Percentiles rank a stretch among this genome's conserved stretches.
Evolutionary conservation across 2,888 invertebrate species (phyloP).

Genomic region (Coronaproctus castanopsis): DNA sequence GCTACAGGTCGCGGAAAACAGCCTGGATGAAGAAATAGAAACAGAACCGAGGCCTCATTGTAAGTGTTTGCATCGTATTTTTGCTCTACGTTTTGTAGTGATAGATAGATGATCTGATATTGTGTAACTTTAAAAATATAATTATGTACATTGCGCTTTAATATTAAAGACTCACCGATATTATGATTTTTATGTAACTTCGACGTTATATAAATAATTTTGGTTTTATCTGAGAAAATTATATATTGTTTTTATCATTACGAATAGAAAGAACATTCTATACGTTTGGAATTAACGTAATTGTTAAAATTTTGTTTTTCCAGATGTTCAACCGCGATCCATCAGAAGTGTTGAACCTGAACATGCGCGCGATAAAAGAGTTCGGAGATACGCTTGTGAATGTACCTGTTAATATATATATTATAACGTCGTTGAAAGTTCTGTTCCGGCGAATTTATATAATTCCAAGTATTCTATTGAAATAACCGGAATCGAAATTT

Average conservation of each 20-base stretch:
- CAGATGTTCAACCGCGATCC: slow-evolving; percentile 65
- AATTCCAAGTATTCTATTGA: too few species aligned
- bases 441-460: too few species aligned
- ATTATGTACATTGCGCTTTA: too few species aligned
- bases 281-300: not conserved
- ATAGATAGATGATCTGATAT: too few species aligned
- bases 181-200: too few species aligned
- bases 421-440: not conserved
- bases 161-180: too few species aligned
- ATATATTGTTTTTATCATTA: too few species aligned
- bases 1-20: slow-evolving; percentile 26
- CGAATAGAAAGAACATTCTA: too few species aligned
- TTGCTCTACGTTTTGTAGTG: not conserved
- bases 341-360: slow-evolving; percentile 23
- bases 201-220: too few species aligned
- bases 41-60: slow-evolving; percentile 50
- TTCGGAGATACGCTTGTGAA: slow-evolving; percentile 54
- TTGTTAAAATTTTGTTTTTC: slow-evolving; percentile 18
- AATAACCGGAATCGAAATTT: too few species aligned
- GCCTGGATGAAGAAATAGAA: slow-evolving; percentile 26
- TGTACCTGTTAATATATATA: slow-evolving; percentile 30
- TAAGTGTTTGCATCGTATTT: slow-evolving; percentile 30
- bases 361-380: slow-evolving; percentile 26
- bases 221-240: too few species aligned
- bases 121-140: too few species aligned